Conservation (phyloP, 2,113 vertebrate genomes). For the Chunga burmeisteri region DNA sequence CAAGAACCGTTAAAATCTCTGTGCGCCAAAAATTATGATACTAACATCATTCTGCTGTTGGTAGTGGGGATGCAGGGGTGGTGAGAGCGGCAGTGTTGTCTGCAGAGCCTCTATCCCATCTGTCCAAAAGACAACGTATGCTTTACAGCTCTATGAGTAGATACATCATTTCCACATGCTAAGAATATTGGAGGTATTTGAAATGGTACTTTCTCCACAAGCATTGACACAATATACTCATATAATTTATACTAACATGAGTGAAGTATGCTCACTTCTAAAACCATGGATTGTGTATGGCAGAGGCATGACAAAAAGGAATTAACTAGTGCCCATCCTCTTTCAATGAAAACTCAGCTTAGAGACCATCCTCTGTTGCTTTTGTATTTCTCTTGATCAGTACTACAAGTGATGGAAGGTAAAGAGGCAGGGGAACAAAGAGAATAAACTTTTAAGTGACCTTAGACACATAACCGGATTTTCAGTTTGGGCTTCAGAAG, state of each 20-base stretch:
- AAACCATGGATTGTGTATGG: not conserved
- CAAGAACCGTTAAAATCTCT: not conserved
- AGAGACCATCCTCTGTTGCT: not conserved
- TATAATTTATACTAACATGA: accelerated
- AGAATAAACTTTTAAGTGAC: not conserved
- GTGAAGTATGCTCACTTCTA: not conserved
- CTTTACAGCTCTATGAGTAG: not conserved
- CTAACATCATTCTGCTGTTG: accelerated
- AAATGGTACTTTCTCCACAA: not conserved
- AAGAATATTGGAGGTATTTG: no score
- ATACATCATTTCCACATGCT: not conserved
- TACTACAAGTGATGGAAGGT: not conserved
- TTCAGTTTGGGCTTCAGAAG: not conserved
- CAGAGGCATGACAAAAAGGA: not conserved
- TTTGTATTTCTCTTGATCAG: not conserved
- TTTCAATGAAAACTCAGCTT: not conserved
- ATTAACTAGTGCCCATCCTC: not conserved
- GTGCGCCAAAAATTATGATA: not conserved
- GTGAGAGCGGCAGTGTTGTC: not conserved
- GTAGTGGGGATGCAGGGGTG: not conserved
- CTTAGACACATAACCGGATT: not conserved
- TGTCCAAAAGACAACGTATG: not conserved
- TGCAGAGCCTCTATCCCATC: not conserved
- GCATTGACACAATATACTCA: not conserved
- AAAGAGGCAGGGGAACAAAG: not conserved